Conservation (phyloP, 2,888 invertebrate species). For the Parnassius apollo region DNA sequence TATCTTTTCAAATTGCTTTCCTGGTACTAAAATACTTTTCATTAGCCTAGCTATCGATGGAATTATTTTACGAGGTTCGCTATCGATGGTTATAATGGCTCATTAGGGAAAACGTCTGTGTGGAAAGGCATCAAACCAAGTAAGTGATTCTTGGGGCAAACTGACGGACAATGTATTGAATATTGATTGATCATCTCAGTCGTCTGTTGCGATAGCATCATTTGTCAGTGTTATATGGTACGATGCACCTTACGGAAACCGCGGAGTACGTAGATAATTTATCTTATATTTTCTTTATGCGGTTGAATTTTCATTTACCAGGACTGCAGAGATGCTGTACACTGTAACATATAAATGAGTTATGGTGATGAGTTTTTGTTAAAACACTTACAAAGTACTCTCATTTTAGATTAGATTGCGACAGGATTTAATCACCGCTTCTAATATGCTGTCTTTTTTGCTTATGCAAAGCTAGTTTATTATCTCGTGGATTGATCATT, state of each 20-base stretch:
- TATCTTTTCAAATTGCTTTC: neutral
- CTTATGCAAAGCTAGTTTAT: too few relatives aligned
- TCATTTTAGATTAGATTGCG: too few relatives aligned
- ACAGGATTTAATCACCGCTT: too few relatives aligned
- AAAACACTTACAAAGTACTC: too few relatives aligned
- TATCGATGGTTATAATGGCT: slow-evolving; percentile 15
- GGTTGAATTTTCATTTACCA: slow-evolving; percentile 14
- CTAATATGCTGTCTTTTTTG: too few relatives aligned
- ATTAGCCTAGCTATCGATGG: slow-evolving; percentile 5
- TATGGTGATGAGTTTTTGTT: too few relatives aligned
- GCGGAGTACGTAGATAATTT: slow-evolving; percentile 5
- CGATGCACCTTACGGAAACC: slow-evolving; percentile 14
- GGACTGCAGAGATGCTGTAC: neutral
- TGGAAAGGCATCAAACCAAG: slow-evolving; percentile 2
- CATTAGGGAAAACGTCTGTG: slow-evolving; percentile 8
- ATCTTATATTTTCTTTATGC: slow-evolving; percentile 11
- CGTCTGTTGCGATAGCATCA: slow-evolving; percentile 3
- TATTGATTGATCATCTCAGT: slow-evolving; percentile 21
- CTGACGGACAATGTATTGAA: slow-evolving; percentile 20
- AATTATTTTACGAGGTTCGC: slow-evolving; percentile 10
- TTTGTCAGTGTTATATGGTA: slow-evolving; percentile 24
- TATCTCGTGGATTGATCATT: too few relatives aligned
- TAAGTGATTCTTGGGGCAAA: slow-evolving; percentile 20
- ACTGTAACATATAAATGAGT: too few relatives aligned
- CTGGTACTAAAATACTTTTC: slow-evolving; percentile 5